phyloP scores from a whole-genome alignment of 1,140 invertebrate genomes.

The Latrodectus geometricus region DNA sequence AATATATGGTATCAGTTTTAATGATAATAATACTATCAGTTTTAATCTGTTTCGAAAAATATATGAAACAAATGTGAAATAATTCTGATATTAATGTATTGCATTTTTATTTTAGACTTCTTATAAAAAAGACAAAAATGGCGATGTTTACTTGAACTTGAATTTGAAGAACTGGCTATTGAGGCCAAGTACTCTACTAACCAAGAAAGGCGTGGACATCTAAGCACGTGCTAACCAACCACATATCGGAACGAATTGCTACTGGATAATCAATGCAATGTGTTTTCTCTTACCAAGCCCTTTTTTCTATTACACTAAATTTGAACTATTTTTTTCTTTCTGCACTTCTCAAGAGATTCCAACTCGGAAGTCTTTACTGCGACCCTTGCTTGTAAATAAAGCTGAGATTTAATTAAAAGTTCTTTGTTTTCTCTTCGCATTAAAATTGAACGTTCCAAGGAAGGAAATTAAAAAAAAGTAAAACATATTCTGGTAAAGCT shows the following conservation, averaged over 20 bases:
- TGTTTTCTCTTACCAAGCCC: neutral
- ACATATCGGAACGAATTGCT: conserved; percentile 4
- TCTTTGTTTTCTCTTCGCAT: neutral
- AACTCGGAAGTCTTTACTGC: neutral
- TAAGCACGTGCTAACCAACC: conserved; percentile 7
- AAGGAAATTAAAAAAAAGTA: no score
- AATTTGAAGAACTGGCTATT: neutral
- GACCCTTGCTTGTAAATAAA: neutral
- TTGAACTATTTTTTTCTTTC: neutral
- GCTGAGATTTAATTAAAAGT: conserved; percentile 5
- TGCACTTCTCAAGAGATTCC: neutral
- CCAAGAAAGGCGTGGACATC: neutral
- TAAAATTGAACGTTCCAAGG: no score
- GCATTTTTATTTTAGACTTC: no score
- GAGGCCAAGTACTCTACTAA: neutral
- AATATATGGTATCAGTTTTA: no score
- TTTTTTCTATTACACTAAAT: neutral
- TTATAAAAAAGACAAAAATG: neutral
- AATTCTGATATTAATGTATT: no score
- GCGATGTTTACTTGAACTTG: neutral
- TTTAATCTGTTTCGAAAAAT: no score
- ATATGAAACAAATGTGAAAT: no score
- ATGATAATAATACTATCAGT: no score
- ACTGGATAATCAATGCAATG: neutral
- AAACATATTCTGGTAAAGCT: no score